phyloP scores from a whole-genome alignment of 2,797 vertebrate species.

The Kryptopterus vitreolus region DNA sequence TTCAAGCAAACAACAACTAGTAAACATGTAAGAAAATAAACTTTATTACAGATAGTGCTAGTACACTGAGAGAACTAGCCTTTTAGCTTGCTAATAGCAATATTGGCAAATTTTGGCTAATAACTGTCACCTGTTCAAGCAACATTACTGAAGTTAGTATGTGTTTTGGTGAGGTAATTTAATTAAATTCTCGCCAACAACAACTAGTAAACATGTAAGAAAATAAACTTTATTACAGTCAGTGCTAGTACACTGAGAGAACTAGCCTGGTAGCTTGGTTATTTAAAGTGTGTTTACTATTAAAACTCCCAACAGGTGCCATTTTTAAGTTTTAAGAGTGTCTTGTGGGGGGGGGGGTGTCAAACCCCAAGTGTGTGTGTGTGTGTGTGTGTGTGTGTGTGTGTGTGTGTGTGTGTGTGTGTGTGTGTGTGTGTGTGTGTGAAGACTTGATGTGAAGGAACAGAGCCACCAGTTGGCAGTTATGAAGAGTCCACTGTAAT shows the following conservation, averaged over 20 bases:
- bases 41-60: no score
- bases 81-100: no score
- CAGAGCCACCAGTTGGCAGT: conserved; percentile 3
- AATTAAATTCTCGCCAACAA: background rate
- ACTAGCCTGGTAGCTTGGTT: background rate
- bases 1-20: no score
- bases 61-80: no score
- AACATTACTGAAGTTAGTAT: background rate
- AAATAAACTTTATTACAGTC: no score
- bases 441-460: background rate
- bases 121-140: background rate
- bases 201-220: background rate
- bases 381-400: background rate
- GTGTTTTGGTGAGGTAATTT: no score
- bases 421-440: background rate
- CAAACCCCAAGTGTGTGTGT: background rate
- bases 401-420: conserved; percentile 4
- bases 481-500: conserved; percentile 35
- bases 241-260: no score
- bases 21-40: background rate
- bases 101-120: no score
- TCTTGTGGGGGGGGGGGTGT: background rate
- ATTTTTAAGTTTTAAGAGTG: background rate
- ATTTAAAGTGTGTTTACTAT: background rate
- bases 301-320: background rate